Percentiles rank a stretch among this genome's conserved stretches.
Conservation (phyloP, 1,140 invertebrate species). For the Drosophila ogumai region DNA sequence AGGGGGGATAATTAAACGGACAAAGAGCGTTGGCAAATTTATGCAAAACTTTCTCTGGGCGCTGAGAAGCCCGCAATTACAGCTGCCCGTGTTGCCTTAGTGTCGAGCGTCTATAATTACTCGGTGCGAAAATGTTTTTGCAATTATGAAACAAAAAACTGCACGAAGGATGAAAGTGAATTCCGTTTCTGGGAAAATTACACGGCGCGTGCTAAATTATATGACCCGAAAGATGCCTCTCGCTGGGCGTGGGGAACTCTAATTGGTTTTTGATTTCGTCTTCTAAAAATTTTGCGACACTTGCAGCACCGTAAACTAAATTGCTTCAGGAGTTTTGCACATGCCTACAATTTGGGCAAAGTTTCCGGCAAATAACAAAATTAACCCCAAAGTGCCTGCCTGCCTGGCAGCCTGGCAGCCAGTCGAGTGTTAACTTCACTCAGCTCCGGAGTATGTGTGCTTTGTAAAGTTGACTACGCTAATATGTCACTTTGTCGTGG, state of each 20-base stretch:
- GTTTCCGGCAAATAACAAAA: slow-evolving; percentile 69
- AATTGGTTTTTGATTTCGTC: slow-evolving; percentile 77
- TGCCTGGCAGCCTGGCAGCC: slow-evolving; percentile 23
- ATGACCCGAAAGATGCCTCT: slow-evolving; percentile 50
- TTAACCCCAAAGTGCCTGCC: slow-evolving; percentile 70
- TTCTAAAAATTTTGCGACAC: slow-evolving; percentile 42
- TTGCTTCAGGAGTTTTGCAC: slow-evolving; percentile 40
- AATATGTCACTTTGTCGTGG: slow-evolving; percentile 83
- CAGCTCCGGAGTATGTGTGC: slow-evolving; percentile 11
- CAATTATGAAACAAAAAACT: slow-evolving; percentile 49
- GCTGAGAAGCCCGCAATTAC: slow-evolving; percentile 25
- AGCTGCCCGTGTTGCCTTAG: slow-evolving; percentile 24
- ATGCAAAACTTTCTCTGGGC: slow-evolving; percentile 26
- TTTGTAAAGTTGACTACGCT: slow-evolving; percentile 81
- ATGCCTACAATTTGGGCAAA: slow-evolving; percentile 54
- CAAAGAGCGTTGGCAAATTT: slow-evolving; percentile 22
- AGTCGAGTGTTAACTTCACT: slow-evolving; percentile 60
- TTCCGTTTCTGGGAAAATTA: slow-evolving; percentile 46
- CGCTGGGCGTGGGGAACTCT: slow-evolving; percentile 25
- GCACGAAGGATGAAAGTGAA: slow-evolving; percentile 39
- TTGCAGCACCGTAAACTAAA: slow-evolving; percentile 24
- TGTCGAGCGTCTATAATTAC: slow-evolving; percentile 62
- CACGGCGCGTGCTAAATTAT: slow-evolving; percentile 45
- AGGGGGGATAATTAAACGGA: not conserved
- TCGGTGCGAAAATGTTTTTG: slow-evolving; percentile 54